Percentiles rank a stretch among this genome's conserved stretches.
These are phyloP conservation scores for Bergia puertoricense DNA, from an alignment of 92 coral and sea anemone species.

Conservation along the genomic window DNA sequence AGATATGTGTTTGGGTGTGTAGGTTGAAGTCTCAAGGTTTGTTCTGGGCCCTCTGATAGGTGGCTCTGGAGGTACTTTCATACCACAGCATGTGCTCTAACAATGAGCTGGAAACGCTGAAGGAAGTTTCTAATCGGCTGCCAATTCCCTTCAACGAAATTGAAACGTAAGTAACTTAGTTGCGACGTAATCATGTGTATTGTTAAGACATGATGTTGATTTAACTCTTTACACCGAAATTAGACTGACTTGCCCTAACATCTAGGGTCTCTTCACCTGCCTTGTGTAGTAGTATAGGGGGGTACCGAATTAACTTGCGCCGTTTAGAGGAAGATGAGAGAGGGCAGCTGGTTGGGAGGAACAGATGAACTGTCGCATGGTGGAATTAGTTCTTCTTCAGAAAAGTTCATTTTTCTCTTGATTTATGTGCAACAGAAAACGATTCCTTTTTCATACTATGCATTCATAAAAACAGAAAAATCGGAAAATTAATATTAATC, in stretches of 20 bases:
- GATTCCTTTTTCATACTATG: no score
- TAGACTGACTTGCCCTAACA: no score
- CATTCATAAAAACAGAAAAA: background rate
- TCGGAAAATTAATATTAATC: background rate
- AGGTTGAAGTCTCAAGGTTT: background rate
- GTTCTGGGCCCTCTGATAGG: constrained; percentile 50
- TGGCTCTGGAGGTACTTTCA: constrained; percentile 92
- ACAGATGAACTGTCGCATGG: background rate
- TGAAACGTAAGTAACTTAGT: constrained; percentile 69
- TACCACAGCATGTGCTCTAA: constrained; percentile 98
- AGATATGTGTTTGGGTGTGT: background rate
- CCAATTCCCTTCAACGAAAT: constrained; percentile 67
- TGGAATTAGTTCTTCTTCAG: background rate
- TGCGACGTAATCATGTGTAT: background rate
- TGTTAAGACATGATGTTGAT: no score
- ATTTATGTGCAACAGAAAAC: background rate
- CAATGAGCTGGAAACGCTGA: constrained; percentile 58
- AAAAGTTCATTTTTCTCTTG: background rate
- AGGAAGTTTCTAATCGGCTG: constrained; percentile 52
- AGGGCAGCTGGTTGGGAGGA: background rate
- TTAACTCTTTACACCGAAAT: no score
- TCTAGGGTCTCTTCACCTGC: no score
- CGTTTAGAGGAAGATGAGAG: no score
- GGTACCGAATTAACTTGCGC: background rate
- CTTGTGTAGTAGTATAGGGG: background rate